phyloP scores from a whole-genome alignment of 2,888 invertebrate species.

The Pogonocherus hispidulus region DNA sequence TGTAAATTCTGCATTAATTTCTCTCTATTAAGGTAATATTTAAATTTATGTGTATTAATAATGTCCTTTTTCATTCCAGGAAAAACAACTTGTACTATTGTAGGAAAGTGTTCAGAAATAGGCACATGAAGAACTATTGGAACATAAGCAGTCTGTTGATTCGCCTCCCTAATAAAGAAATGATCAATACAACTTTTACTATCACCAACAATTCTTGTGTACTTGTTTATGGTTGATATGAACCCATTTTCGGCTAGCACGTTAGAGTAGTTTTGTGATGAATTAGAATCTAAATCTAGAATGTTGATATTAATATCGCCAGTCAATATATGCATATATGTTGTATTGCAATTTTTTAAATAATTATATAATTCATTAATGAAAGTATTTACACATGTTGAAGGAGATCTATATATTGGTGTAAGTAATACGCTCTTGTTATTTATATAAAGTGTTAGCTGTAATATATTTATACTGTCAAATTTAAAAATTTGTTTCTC shows the following conservation, averaged over 20 bases:
- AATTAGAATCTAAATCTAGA: not conserved
- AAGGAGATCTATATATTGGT: not conserved
- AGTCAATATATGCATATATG: not conserved
- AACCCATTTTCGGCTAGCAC: not conserved
- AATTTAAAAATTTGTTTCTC: not conserved
- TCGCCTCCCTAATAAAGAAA: not conserved
- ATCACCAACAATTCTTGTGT: not conserved
- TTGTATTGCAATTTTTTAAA: not conserved
- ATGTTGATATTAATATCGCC: not conserved
- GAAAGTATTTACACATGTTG: not conserved
- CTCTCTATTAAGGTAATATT: not conserved
- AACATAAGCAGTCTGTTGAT: not conserved
- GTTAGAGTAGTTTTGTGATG: not conserved
- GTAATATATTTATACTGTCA: not conserved
- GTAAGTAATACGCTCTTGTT: no score
- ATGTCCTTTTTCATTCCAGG: not conserved
- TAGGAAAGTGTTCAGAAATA: not conserved
- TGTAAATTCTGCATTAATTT: not conserved
- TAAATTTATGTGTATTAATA: not conserved
- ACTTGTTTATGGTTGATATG: not conserved
- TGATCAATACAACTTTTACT: not conserved
- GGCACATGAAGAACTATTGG: not conserved
- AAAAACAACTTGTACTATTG: not conserved
- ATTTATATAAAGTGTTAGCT: not conserved
- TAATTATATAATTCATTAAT: not conserved